phyloP scores from a whole-genome alignment of 2,888 invertebrate species.

The Philonicus albiceps region DNA sequence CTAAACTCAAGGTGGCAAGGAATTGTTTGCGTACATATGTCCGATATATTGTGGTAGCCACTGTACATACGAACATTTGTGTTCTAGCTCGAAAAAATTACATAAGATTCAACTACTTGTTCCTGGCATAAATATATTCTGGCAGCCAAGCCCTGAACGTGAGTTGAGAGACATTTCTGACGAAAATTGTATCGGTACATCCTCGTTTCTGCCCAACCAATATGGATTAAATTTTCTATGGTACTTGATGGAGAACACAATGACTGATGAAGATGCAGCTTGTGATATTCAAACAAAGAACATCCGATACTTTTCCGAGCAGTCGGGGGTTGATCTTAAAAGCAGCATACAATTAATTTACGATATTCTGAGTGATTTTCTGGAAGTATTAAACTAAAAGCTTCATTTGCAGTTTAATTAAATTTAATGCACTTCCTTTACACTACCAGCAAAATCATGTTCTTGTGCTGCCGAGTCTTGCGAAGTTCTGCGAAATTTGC shows the following conservation, averaged over 20 bases:
- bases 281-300: slow-evolving; percentile 58
- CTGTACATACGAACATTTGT: too few relatives aligned
- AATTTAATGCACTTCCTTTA: not conserved
- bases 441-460: slow-evolving; percentile 61
- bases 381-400: slow-evolving; percentile 57
- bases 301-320: slow-evolving; percentile 61
- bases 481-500: slow-evolving; percentile 79
- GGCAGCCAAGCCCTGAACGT: slow-evolving; percentile 70
- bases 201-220: slow-evolving; percentile 60
- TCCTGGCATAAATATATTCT: slow-evolving; percentile 65
- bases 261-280: slow-evolving; percentile 47
- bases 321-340: slow-evolving; percentile 82
- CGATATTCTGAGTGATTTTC: slow-evolving; percentile 84
- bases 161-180: slow-evolving; percentile 50
- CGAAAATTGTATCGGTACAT: slow-evolving; percentile 61
- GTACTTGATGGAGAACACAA: slow-evolving; percentile 61
- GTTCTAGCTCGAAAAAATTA: slow-evolving; percentile 60
- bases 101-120: slow-evolving; percentile 61
- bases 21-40: too few relatives aligned
- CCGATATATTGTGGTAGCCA: too few relatives aligned
- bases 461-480: slow-evolving; percentile 71
- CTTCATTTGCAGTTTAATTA: not conserved
- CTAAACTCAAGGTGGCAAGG: too few relatives aligned
- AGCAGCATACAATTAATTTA: slow-evolving; percentile 92
- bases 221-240: slow-evolving; percentile 63